Evolutionary conservation across 2,797 vertebrate genomes (phyloP), one percentile per base, ranked within the genome.

Genomic region (Helicolenus hilgendorfi): DNA sequence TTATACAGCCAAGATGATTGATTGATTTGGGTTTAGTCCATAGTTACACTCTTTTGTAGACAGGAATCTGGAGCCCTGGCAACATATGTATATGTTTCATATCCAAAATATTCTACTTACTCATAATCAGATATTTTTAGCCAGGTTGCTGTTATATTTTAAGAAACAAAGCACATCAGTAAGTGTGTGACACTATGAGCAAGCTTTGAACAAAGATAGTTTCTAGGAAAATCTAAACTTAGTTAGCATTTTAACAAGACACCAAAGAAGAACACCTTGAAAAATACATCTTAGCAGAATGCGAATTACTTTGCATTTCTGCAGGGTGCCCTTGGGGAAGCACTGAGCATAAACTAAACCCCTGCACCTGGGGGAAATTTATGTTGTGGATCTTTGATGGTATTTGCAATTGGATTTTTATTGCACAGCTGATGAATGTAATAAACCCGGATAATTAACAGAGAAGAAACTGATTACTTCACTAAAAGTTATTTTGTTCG

Each of bases 351-450:
- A 90, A 94, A 94, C 78, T 63, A 70, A 89, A 88, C 26, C 36
- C 60, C 70, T 79, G 22, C 85, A 94, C 92, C 91, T 91, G 77
- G 64, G 60, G 65, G 80, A 85, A 91, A 94, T 94, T 94, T 90
- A 93, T 91, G 92, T 89, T 84, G 90, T 89, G 87, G 79, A 89
- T 95, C 92, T 94, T 88, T 92, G 81, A 93, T 92, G 90, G 85
- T 92, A 92, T 92, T 93, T 93, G 75, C 75, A 88, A 91, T 91
- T 93, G 78, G 84, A 77, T 92, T 95, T 95, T 93, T 92, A 95
- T 89, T 93, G 85, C 80, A 20, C 62, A 89, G 81, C 84, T 92
- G 87, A 95, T 89, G 85, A 81, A 91, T 91, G 85, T 89, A 93
- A 92, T 92, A 93, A 91, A 84, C 38, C 8, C 49, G 11, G 64